Base-by-base conservation (phyloP, 2,113 vertebrate species). In the Pterocles burchelli region DNA sequence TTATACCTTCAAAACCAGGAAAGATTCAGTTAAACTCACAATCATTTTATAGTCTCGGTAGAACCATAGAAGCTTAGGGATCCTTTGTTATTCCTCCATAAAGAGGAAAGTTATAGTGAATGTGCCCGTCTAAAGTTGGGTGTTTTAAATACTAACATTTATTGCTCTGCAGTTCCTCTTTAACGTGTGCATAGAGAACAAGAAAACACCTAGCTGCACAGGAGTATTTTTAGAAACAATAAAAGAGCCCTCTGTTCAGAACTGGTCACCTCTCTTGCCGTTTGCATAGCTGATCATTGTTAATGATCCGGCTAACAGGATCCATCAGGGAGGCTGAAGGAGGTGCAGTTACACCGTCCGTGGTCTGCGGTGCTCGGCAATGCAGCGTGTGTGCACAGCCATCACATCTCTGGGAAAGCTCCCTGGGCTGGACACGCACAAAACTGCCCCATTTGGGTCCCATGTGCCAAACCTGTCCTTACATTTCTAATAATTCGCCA, bases 81-180 rank as follows among this genome's bases (percentile, higher is more conserved):
- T 81, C 92, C 93, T 94, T 97, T 94, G 95, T 95, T 96, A 92
- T 87, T 94, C 92, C 88, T 89, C 88, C 86, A 94, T 95, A 96
- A 96, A 96, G 95, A 65, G 77, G 79, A 38, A 97, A 95, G 93
- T 96, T 94, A 92, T 73, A 92, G 89, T 72, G 76, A 95, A 81
- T 59, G 84, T 86, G 88, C 90, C 90, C 75, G 90, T 80, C 90
- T 92, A 80, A 86, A 94, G 93, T 71, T 86, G 72, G 83, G 83
- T 94, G 90, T 90, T 95, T 97, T 97, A 97, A 97, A 97, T 95
- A 95, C 88, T 96, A 86, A 95, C 6, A 2, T 95, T 94, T 96
- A 96, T 95, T 96, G 86, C 95, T 87, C 70, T 54, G 80, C 90
- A 94, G 90, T 96, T 96, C 70, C 90, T 75, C 84, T 93, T 95